phyloP scores from a whole-genome alignment of 2,113 vertebrate genomes.

The Aptenodytes patagonicus region DNA sequence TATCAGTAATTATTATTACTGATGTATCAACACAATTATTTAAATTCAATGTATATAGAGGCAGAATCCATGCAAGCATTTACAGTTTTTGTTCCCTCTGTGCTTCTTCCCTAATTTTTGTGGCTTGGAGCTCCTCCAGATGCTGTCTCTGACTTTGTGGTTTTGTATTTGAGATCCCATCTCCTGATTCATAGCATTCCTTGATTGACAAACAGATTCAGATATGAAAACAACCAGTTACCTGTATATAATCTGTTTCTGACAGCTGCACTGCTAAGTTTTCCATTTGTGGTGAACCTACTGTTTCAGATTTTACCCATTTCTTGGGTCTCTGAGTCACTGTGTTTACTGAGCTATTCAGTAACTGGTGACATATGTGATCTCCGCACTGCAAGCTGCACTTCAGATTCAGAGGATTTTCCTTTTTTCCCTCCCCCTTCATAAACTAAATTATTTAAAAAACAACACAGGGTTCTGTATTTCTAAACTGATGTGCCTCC shows the following conservation, averaged over 20 bases:
- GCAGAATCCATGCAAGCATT: slow-evolving; percentile 51
- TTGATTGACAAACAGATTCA: slow-evolving; percentile 89
- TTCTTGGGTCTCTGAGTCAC: neutral
- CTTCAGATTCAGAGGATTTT: slow-evolving; percentile 38
- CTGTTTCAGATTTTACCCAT: neutral
- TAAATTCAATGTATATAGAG: slow-evolving; percentile 69
- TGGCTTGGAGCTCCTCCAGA: slow-evolving; percentile 89
- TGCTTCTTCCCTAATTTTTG: slow-evolving; percentile 81
- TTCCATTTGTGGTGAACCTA: neutral
- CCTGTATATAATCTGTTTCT: slow-evolving; percentile 73
- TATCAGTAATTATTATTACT: slow-evolving; percentile 70
- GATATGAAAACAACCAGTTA: slow-evolving; percentile 87
- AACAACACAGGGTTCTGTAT: slow-evolving; percentile 43
- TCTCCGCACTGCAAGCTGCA: neutral
- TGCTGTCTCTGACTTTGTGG: slow-evolving; percentile 75
- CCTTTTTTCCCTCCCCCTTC: neutral
- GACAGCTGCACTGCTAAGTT: slow-evolving; percentile 68
- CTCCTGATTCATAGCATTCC: slow-evolving; percentile 75
- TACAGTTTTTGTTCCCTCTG: slow-evolving; percentile 64
- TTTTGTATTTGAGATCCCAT: slow-evolving; percentile 84
- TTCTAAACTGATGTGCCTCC: slow-evolving; percentile 48
- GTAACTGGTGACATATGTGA: slow-evolving; percentile 1
- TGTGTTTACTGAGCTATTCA: neutral
- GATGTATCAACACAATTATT: slow-evolving; percentile 72
- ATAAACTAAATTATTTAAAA: slow-evolving; percentile 54